These are phyloP conservation scores for Formica aserva DNA, from an alignment of 2,888 invertebrate genomes.

Conservation along the genomic window DNA sequence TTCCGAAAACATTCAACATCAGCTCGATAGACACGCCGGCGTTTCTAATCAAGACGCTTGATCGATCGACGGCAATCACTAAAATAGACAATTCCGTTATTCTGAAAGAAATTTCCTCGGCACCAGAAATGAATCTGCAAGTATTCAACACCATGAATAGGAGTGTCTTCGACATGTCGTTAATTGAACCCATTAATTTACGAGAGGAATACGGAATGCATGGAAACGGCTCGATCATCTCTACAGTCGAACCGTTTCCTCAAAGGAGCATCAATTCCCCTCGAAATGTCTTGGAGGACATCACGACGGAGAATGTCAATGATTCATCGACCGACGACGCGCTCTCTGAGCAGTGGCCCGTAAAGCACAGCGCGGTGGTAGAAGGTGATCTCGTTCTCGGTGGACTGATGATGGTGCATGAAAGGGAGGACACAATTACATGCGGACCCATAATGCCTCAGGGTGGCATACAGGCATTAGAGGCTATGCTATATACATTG, in stretches of 20 bases:
- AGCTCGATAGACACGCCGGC: neutral
- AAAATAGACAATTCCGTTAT: neutral
- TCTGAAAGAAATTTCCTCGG: neutral
- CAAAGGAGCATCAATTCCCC: conserved; percentile 6
- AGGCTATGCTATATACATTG: conserved; percentile 95
- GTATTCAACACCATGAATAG: neutral
- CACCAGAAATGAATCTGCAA: neutral
- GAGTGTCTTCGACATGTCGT: neutral
- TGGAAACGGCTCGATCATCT: neutral
- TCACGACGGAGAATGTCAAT: conserved; percentile 49
- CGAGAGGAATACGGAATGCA: neutral
- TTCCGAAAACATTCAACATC: neutral
- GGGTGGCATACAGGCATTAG: conserved; percentile 94
- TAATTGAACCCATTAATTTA: conserved; percentile 23
- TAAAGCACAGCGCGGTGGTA: conserved; percentile 92
- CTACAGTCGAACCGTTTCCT: conserved; percentile 17
- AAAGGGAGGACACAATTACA: conserved; percentile 91
- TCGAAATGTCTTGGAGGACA: conserved; percentile 39
- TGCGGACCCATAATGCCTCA: conserved; percentile 97
- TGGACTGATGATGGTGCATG: conserved; percentile 97
- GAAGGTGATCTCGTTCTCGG: conserved; percentile 94
- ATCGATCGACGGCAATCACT: conserved; percentile 2
- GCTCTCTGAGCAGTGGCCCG: conserved; percentile 88
- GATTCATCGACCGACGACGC: conserved; percentile 81
- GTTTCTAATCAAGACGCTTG: neutral